Conservation (phyloP, 2,888 invertebrate species). For the Cheilosia soror region DNA sequence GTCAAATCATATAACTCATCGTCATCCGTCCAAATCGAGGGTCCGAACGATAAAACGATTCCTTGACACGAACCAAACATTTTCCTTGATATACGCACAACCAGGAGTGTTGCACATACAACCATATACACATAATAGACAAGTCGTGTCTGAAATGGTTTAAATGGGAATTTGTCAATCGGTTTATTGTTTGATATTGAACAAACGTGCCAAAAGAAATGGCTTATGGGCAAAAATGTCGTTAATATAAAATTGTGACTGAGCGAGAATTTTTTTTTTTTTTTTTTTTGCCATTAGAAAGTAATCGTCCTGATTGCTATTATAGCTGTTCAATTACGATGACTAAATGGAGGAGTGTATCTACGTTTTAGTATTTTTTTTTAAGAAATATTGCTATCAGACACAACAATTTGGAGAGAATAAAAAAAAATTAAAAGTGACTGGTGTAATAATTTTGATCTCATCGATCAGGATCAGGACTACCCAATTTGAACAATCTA, state of each 20-base stretch:
- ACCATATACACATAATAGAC: not conserved
- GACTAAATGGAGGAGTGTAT: slow-evolving; percentile 15
- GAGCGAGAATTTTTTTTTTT: slow-evolving; percentile 25
- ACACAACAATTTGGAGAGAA: too few species aligned
- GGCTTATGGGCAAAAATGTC: slow-evolving; percentile 57
- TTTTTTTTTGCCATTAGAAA: slow-evolving; percentile 31
- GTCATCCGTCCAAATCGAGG: slow-evolving; percentile 59
- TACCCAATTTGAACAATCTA: too few species aligned
- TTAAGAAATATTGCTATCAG: too few species aligned
- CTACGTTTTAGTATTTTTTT: too few species aligned
- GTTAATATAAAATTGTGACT: slow-evolving; percentile 41
- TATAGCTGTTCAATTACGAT: slow-evolving; percentile 30
- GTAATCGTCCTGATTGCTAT: slow-evolving; percentile 46
- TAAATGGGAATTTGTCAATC: slow-evolving; percentile 68
- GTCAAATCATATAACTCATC: slow-evolving; percentile 72
- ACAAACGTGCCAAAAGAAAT: slow-evolving; percentile 63
- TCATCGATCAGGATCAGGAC: too few species aligned
- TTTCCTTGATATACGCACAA: not conserved
- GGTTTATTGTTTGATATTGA: slow-evolving; percentile 72
- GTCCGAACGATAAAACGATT: slow-evolving; percentile 58
- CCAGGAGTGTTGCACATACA: not conserved
- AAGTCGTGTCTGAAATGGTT: slow-evolving; percentile 63
- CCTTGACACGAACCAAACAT: slow-evolving; percentile 55
- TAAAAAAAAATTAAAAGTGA: too few species aligned
- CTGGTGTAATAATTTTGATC: too few species aligned